A percentile compares a stretch with the other conserved stretches of the same genome.
Evolutionary conservation across 2,113 vertebrate genomes (phyloP).

Genomic region (Mirza zaza): DNA sequence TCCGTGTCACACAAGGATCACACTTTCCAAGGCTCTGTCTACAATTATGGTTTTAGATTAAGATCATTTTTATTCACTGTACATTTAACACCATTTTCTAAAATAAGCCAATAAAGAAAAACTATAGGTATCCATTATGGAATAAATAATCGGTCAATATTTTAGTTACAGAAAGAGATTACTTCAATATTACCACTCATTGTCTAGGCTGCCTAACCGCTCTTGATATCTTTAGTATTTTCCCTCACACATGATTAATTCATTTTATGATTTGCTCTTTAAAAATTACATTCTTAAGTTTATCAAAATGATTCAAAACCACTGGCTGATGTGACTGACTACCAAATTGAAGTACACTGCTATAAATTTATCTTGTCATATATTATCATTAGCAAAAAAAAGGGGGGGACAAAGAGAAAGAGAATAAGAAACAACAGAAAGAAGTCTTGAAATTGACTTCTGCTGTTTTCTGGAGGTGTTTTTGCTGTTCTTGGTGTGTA

Average conservation of each 20-base stretch:
- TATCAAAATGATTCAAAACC: slow-evolving; percentile 10
- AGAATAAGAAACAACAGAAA: neutral
- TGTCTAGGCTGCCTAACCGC: neutral
- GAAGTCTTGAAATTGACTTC: neutral
- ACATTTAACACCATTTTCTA: neutral
- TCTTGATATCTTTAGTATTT: neutral
- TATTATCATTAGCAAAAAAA: neutral
- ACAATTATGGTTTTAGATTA: neutral
- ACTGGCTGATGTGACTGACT: neutral
- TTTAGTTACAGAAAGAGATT: neutral
- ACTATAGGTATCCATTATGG: neutral
- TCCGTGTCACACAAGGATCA: neutral
- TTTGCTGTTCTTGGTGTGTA: neutral
- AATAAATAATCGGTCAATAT: neutral
- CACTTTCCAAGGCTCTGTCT: neutral
- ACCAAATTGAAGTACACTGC: neutral
- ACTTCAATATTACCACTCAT: neutral
- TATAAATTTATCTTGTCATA: neutral
- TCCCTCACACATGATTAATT: neutral
- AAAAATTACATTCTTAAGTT: neutral
- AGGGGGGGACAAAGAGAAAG: neutral
- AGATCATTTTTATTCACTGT: neutral
- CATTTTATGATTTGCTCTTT: neutral
- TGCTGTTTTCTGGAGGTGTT: neutral
- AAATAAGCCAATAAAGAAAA: slow-evolving; percentile 6